phyloP scores from a whole-genome alignment of 1,140 invertebrate species.

The Drosophila varians region DNA sequence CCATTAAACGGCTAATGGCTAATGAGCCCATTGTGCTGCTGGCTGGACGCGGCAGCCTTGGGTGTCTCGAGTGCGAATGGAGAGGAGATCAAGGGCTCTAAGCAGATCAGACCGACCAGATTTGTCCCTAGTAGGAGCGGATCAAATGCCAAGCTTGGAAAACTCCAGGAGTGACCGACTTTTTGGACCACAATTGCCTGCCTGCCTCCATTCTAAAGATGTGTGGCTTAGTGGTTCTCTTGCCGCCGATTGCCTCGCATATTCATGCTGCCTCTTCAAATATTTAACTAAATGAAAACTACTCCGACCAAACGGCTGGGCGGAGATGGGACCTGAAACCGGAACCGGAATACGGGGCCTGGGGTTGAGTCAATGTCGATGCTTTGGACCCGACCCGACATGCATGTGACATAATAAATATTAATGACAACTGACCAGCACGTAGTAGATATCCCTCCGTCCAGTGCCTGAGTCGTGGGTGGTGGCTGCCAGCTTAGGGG shows the following conservation, averaged over 20 bases:
- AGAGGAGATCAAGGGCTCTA: too few species aligned
- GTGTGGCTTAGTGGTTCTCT: background rate
- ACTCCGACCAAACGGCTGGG: too few species aligned
- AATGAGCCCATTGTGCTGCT: slow-evolving; percentile 71
- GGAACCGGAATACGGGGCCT: slow-evolving; percentile 2
- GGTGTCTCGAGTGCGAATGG: slow-evolving; percentile 2
- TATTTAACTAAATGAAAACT: slow-evolving; percentile 35
- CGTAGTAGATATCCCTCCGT: background rate
- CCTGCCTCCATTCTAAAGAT: background rate
- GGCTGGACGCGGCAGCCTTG: background rate
- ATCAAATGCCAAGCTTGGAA: too few species aligned
- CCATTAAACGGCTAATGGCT: slow-evolving; percentile 79
- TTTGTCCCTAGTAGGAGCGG: too few species aligned
- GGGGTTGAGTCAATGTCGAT: slow-evolving; percentile 22
- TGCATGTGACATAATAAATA: slow-evolving; percentile 80
- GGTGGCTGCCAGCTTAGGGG: background rate
- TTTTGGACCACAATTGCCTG: too few species aligned
- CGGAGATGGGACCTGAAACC: slow-evolving; percentile 12
- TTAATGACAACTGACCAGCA: slow-evolving; percentile 70
- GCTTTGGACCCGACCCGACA: slow-evolving; percentile 17
- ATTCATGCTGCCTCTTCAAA: slow-evolving; percentile 61
- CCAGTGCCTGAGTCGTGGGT: background rate
- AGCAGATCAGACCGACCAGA: too few species aligned
- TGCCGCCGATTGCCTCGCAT: slow-evolving; percentile 8
- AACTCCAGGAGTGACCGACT: too few species aligned